phyloP scores from a whole-genome alignment of 1,140 invertebrate genomes.

The Trachymyrmex septentrionalis region DNA sequence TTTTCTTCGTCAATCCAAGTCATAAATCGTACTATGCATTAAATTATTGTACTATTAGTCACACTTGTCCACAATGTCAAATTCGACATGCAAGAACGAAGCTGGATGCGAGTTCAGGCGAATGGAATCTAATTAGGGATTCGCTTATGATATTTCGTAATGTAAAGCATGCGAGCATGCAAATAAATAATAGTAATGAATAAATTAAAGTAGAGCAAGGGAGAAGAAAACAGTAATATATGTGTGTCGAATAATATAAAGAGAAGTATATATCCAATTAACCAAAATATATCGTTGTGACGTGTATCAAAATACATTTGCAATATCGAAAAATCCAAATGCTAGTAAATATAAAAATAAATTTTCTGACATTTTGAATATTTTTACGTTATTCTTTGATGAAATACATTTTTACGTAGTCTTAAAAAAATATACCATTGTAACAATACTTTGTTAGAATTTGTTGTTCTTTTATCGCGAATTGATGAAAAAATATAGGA shows the following conservation, averaged over 20 bases:
- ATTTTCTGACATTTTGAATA: neutral
- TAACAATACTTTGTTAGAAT: neutral
- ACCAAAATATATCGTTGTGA: neutral
- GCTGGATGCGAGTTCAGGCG: conserved; percentile 1
- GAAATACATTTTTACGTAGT: neutral
- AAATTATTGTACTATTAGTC: conserved; percentile 26
- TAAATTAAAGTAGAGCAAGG: neutral
- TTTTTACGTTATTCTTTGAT: neutral
- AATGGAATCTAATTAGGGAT: conserved; percentile 44
- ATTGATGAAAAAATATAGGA: neutral
- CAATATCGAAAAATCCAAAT: neutral
- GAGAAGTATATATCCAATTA: neutral
- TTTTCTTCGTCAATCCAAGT: neutral
- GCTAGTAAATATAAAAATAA: neutral
- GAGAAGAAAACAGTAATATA: neutral
- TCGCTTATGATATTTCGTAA: conserved; percentile 19
- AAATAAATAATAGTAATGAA: conserved; percentile 8
- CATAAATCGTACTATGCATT: neutral
- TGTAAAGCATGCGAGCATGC: conserved; percentile 39
- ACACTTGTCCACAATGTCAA: conserved; percentile 7
- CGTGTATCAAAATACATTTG: neutral
- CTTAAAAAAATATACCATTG: neutral
- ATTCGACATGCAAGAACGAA: conserved; percentile 31
- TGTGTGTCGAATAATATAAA: neutral
- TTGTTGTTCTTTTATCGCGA: neutral